phyloP scores from a whole-genome alignment of 2,888 invertebrate genomes.

The Yponomeuta plumbellus region DNA sequence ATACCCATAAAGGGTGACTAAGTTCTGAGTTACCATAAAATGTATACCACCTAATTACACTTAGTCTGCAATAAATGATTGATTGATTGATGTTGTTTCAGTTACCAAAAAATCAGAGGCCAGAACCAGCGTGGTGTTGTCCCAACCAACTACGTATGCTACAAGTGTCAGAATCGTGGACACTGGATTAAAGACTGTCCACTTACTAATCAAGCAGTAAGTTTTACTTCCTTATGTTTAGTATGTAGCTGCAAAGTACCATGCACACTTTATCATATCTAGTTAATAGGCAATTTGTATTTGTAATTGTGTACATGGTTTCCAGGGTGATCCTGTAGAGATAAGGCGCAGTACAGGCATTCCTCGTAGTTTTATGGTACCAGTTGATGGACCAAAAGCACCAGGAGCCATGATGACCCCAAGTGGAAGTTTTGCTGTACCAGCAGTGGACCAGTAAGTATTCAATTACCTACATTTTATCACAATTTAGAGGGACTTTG shows the following conservation, averaged over 20 bases:
- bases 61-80: too few relatives aligned
- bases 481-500: too few relatives aligned
- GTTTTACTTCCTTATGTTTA: conserved; percentile 22
- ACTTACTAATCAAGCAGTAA: conserved; percentile 67
- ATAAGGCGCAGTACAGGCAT: conserved; percentile 98
- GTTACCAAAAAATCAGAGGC: conserved; percentile 92
- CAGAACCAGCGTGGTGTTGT: conserved; percentile 93
- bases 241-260: neutral
- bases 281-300: too few relatives aligned
- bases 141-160: conserved; percentile 94
- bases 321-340: conserved; percentile 80
- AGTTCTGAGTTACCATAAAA: too few relatives aligned
- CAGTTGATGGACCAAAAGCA: conserved; percentile 91
- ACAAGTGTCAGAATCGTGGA: conserved; percentile 94
- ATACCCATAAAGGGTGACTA: too few relatives aligned
- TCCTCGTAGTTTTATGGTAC: conserved; percentile 96
- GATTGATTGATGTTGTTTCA: too few relatives aligned
- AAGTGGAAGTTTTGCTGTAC: conserved; percentile 91
- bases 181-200: conserved; percentile 99
- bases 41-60: too few relatives aligned
- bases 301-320: conserved; percentile 16
- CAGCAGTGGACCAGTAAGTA: conserved; percentile 90
- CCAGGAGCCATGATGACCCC: conserved; percentile 95
- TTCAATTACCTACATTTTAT: too few relatives aligned
- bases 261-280: neutral